Evolutionary conservation across 2,113 vertebrate genomes (phyloP).

Genomic region (Procavia capensis): DNA sequence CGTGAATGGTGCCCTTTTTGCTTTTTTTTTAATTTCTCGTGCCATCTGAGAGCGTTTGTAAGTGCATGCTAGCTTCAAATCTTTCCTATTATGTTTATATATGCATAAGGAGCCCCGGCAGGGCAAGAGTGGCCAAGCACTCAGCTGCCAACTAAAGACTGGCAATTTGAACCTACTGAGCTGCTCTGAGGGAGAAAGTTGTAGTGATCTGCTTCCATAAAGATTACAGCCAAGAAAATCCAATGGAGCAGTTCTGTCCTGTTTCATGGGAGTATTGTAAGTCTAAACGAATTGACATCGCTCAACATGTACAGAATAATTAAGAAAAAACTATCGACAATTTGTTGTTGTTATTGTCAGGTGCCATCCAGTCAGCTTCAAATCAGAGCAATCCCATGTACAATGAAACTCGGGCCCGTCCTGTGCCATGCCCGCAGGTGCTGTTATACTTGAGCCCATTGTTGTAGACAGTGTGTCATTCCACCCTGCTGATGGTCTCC

Average conservation of each 20-base stretch:
- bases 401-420: too few relatives aligned
- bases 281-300: not conserved
- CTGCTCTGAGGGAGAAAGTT: not conserved
- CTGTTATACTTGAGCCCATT: too few relatives aligned
- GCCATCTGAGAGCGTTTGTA: not conserved
- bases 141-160: not conserved
- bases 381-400: too few relatives aligned
- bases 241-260: not conserved
- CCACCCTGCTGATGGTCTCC: too few relatives aligned
- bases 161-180: not conserved
- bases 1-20: fast-evolving
- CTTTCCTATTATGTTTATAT: not conserved
- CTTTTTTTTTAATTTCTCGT: not conserved
- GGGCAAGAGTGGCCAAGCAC: not conserved
- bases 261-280: not conserved
- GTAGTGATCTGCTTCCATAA: not conserved
- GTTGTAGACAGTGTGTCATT: too few relatives aligned
- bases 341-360: too few relatives aligned
- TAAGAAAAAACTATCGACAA: not conserved
- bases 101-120: not conserved
- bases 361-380: too few relatives aligned
- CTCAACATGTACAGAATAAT: not conserved
- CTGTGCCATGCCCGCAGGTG: too few relatives aligned
- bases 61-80: not conserved
- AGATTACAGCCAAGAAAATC: not conserved